These are phyloP conservation scores for Characodon lateralis DNA, from an alignment of 2,797 vertebrate species.

Conservation along the genomic window DNA sequence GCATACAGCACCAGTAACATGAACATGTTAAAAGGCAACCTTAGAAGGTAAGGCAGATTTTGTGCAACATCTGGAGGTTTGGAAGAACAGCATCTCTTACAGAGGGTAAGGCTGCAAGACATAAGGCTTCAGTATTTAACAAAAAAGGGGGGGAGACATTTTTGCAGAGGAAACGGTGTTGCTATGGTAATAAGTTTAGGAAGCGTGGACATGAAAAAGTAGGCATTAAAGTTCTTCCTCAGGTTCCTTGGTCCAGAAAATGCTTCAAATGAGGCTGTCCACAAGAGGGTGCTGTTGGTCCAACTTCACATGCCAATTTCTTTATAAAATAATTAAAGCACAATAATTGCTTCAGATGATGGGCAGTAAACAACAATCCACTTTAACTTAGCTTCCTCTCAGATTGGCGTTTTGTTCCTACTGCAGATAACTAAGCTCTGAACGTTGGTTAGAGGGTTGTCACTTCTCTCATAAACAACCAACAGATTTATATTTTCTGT, in stretches of 20 bases:
- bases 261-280: neutral
- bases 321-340: neutral
- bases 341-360: neutral
- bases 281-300: neutral
- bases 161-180: neutral
- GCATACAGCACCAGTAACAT: neutral
- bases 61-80: conserved; percentile 4
- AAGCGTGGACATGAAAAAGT: neutral
- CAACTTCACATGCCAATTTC: neutral
- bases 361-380: neutral
- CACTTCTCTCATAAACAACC: too few relatives aligned
- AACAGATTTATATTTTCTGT: neutral
- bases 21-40: neutral
- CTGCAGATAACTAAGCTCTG: neutral
- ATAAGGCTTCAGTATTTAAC: neutral
- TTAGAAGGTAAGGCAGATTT: neutral
- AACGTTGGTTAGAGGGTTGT: neutral
- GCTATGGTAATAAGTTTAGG: neutral
- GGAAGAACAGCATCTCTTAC: neutral
- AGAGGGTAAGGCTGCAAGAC: neutral
- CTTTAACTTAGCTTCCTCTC: neutral
- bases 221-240: neutral
- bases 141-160: neutral
- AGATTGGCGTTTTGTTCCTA: neutral
- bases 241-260: neutral